A percentile compares a stretch with the other conserved stretches of the same genome.
Evolutionary conservation across 2,888 invertebrate genomes (phyloP).

Genomic region (Tanytarsus gracilentus): DNA sequence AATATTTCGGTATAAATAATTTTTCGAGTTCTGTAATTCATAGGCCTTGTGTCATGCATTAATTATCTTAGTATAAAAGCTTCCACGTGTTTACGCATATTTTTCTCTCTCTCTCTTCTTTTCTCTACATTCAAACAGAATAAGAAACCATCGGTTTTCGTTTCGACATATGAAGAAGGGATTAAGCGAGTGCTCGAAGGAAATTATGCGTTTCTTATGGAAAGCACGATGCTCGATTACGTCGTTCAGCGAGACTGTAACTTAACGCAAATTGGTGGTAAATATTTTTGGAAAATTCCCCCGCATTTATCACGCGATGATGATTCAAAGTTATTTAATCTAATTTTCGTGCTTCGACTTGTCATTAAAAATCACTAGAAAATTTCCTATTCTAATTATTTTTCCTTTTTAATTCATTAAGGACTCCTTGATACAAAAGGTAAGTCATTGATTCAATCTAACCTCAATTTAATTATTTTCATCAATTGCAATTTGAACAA

Average conservation of each 20-base stretch:
- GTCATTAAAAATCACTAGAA: no score
- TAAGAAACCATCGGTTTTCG: conserved; percentile 67
- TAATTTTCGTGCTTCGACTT: no score
- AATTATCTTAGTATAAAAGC: neutral
- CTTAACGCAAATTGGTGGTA: conserved; percentile 91
- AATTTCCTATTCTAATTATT: no score
- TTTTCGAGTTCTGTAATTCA: no score
- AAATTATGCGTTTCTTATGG: conserved; percentile 96
- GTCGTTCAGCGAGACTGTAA: conserved; percentile 92
- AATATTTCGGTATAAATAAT: neutral
- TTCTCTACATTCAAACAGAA: neutral
- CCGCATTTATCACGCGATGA: no score
- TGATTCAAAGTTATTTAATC: no score
- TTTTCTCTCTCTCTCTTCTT: neutral
- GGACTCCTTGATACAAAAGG: conserved; percentile 63
- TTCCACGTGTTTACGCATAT: neutral
- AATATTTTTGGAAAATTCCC: no score
- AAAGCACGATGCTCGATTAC: conserved; percentile 95
- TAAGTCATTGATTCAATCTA: conserved; percentile 38
- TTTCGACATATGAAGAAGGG: conserved; percentile 84
- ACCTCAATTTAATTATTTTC: neutral
- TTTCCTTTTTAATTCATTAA: neutral
- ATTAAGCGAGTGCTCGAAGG: conserved; percentile 75
- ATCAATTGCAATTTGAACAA: neutral
- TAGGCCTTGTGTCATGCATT: conserved; percentile 6